These are phyloP conservation scores for Xiphophorus maculatus DNA, from an alignment of 2,113 vertebrate species.

Conservation along the genomic window DNA sequence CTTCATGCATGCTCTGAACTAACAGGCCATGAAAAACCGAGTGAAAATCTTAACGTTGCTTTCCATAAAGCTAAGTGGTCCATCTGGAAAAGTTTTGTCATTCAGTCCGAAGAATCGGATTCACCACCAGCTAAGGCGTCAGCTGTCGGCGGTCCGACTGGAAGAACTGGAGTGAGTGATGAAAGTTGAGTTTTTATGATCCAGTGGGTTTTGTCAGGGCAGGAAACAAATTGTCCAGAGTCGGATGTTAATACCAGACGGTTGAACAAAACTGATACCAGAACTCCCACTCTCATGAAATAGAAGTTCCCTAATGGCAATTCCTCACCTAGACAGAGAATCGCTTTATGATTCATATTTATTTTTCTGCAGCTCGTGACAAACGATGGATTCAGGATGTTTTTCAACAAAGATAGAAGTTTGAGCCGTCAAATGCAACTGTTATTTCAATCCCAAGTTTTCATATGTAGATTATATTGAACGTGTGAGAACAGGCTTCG, in stretches of 20 bases:
- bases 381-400: slow-evolving; percentile 33
- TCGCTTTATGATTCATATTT: not conserved
- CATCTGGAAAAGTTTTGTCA: slow-evolving; percentile 59
- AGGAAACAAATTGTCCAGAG: slow-evolving; percentile 26
- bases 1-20: not conserved
- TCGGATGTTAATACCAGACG: slow-evolving; percentile 51
- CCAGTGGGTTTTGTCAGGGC: slow-evolving; percentile 25
- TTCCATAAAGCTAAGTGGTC: not conserved
- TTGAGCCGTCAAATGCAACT: not conserved
- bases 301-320: slow-evolving; percentile 12
- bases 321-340: slow-evolving; percentile 15
- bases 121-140: slow-evolving; percentile 15
- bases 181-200: slow-evolving; percentile 33
- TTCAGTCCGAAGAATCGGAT: slow-evolving; percentile 21
- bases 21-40: not conserved
- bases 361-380: not conserved
- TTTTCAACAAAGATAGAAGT: not conserved
- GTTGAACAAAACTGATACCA: slow-evolving; percentile 30
- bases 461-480: not conserved
- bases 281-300: not conserved
- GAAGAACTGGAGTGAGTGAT: slow-evolving; percentile 32
- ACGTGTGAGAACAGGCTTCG: not conserved
- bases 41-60: not conserved
- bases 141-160: slow-evolving; percentile 15
- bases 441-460: not conserved